A percentile compares a stretch with the other conserved stretches of the same genome.
phyloP scores from a whole-genome alignment of 2,888 invertebrate genomes.

The Pheosia gnoma region DNA sequence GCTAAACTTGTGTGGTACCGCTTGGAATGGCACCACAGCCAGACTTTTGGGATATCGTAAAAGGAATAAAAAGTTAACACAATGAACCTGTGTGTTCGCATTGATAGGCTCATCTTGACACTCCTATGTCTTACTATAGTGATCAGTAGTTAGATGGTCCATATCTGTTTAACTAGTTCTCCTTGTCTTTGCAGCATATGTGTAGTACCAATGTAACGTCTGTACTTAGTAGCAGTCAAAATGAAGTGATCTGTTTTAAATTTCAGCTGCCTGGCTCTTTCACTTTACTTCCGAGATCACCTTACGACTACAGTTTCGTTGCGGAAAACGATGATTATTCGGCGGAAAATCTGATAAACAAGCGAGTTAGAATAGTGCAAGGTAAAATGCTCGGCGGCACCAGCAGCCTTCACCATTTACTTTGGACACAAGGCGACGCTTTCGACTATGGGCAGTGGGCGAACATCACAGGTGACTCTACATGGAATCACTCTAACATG shows the following conservation, averaged over 20 bases:
- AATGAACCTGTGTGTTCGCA: no score
- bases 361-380: neutral
- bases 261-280: constrained; percentile 2
- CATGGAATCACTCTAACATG: constrained; percentile 14
- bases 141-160: no score
- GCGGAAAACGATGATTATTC: constrained; percentile 7
- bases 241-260: neutral
- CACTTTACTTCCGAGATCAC: neutral
- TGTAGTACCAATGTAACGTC: no score
- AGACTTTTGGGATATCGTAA: no score
- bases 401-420: constrained; percentile 10
- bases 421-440: constrained; percentile 2
- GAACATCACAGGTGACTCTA: constrained; percentile 8
- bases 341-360: constrained; percentile 1
- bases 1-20: no score
- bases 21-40: no score
- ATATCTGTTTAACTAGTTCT: no score
- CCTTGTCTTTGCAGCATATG: no score
- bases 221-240: no score
- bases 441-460: constrained; percentile 13
- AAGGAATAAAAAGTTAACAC: no score
- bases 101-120: no score
- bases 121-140: no score
- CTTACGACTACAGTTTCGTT: constrained; percentile 9
- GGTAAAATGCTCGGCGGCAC: constrained; percentile 20